phyloP scores from a whole-genome alignment of 2,888 invertebrate species.

The Heliconius sara region DNA sequence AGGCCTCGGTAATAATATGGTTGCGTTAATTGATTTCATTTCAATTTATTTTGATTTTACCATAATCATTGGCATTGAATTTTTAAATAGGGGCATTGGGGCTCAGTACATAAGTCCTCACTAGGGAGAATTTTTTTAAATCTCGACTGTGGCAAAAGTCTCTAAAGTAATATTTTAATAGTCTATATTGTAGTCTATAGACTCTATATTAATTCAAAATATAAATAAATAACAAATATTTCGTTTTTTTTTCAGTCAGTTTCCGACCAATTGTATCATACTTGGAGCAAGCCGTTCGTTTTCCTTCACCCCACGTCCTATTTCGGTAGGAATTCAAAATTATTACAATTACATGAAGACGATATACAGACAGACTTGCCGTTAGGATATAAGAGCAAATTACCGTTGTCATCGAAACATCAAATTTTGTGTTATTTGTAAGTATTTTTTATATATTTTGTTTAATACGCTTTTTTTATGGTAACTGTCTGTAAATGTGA shows the following conservation, averaged over 20 bases:
- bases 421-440: constrained; percentile 94
- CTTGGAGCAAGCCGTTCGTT: constrained; percentile 93
- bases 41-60: too few relatives aligned
- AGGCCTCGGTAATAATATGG: too few relatives aligned
- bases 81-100: too few relatives aligned
- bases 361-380: constrained; percentile 88
- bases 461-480: neutral
- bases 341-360: constrained; percentile 89
- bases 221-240: too few relatives aligned
- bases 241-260: constrained; percentile 80
- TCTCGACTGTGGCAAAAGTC: too few relatives aligned
- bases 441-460: constrained; percentile 62
- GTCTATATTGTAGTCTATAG: neutral
- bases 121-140: too few relatives aligned
- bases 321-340: constrained; percentile 92
- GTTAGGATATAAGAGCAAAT: constrained; percentile 86
- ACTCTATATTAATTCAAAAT: too few relatives aligned
- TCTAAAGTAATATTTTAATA: too few relatives aligned
- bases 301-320: constrained; percentile 95
- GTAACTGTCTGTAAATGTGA: neutral
- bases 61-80: too few relatives aligned
- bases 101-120: too few relatives aligned
- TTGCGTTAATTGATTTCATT: too few relatives aligned
- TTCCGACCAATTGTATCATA: constrained; percentile 92
- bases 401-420: constrained; percentile 91